Evolutionary conservation across 2,888 invertebrate species (phyloP).

Genomic region (Sisyra nigra): DNA sequence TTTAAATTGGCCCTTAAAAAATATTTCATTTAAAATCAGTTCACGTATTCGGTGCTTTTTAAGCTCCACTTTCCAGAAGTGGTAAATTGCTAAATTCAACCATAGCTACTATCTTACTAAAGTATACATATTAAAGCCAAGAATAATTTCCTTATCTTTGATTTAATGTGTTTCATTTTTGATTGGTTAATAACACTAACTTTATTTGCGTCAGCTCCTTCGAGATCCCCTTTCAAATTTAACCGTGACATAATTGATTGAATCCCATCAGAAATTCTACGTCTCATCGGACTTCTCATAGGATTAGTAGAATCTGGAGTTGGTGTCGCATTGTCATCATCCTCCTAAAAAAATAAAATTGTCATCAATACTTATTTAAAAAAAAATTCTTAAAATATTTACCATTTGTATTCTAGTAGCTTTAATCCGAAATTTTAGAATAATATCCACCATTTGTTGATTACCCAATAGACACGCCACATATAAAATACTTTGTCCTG

Average conservation of each 20-base stretch:
- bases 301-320: constrained; percentile 13
- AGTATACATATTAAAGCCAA: no score
- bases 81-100: no score
- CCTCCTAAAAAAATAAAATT: constrained; percentile 3
- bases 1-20: no score
- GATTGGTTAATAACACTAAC: neutral
- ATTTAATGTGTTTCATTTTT: no score
- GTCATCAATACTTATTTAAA: neutral
- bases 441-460: constrained; percentile 54
- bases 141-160: no score
- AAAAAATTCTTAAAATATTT: constrained; percentile 11
- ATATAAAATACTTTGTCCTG: constrained; percentile 81
- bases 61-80: no score
- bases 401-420: constrained; percentile 28
- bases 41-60: no score
- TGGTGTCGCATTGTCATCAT: constrained; percentile 6
- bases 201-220: constrained; percentile 8
- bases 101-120: no score
- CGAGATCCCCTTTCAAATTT: constrained; percentile 40
- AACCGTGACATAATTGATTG: constrained; percentile 76
- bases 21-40: no score
- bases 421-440: constrained; percentile 55
- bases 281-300: constrained; percentile 42
- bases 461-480: constrained; percentile 77
- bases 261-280: constrained; percentile 72